Conservation (phyloP, 2,113 vertebrate species). For the Colius striatus region DNA sequence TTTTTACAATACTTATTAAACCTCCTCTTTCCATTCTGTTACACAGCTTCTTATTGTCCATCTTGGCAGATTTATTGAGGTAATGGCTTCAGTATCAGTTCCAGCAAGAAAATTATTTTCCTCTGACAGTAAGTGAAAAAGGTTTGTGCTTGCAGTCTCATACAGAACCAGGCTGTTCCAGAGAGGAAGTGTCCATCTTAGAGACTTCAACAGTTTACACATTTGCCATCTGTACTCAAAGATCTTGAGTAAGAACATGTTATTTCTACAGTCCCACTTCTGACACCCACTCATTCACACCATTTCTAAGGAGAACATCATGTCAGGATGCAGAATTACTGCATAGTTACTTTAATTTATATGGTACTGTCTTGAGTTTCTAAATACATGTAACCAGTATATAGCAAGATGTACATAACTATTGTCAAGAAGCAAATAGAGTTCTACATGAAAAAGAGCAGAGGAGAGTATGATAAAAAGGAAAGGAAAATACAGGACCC, state of each 20-base stretch:
- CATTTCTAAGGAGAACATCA: constrained; percentile 8
- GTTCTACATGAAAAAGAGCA: background rate
- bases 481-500: background rate
- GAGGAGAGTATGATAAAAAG: background rate
- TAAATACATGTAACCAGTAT: background rate
- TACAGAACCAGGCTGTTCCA: background rate
- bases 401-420: background rate
- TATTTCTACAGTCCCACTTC: constrained; percentile 54
- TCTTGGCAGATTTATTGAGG: background rate
- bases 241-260: constrained; percentile 23
- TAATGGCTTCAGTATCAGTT: background rate
- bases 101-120: background rate
- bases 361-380: background rate
- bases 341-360: constrained; percentile 24
- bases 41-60: background rate
- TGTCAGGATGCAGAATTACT: constrained; percentile 20
- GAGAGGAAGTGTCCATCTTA: constrained; percentile 15
- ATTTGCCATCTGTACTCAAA: constrained; percentile 51
- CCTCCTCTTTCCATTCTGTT: background rate
- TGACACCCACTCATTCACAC: constrained; percentile 54
- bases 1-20: background rate
- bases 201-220: background rate
- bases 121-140: background rate
- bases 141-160: background rate
- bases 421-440: background rate